phyloP scores from a whole-genome alignment of 2,113 vertebrate species.

The Erythrocebus patas region DNA sequence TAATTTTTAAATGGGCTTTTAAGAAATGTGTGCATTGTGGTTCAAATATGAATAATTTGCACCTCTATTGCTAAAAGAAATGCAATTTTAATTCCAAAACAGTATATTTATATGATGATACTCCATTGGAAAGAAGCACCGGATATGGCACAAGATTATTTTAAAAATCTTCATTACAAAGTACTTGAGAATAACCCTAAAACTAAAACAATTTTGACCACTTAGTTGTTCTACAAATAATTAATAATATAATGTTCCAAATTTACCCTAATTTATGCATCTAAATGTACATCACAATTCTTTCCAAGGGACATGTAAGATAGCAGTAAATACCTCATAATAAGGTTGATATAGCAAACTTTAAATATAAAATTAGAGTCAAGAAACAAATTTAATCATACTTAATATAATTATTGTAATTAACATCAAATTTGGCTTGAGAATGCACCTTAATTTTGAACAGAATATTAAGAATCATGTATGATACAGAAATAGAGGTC shows the following conservation, averaged over 20 bases:
- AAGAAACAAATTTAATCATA: neutral
- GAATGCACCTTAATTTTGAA: neutral
- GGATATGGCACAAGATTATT: neutral
- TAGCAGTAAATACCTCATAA: neutral
- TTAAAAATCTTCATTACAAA: neutral
- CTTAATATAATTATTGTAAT: neutral
- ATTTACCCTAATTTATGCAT: neutral
- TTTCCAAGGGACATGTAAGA: neutral
- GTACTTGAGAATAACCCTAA: neutral
- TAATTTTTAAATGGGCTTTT: constrained; percentile 23
- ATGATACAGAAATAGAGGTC: neutral
- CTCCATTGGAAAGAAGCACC: neutral
- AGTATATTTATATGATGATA: neutral
- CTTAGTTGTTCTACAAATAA: neutral
- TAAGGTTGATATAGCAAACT: neutral
- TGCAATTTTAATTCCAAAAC: neutral
- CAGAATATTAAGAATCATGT: neutral
- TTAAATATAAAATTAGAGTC: constrained; percentile 23
- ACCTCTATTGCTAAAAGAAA: constrained; percentile 20
- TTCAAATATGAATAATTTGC: constrained; percentile 43
- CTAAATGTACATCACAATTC: neutral
- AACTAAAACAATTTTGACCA: neutral
- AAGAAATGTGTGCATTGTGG: neutral
- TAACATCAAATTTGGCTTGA: neutral
- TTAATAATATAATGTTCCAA: neutral